Evolutionary conservation across 2,113 vertebrate genomes (phyloP), one percentile per base, ranked within the genome.

Genomic region (Colinus virginianus): DNA sequence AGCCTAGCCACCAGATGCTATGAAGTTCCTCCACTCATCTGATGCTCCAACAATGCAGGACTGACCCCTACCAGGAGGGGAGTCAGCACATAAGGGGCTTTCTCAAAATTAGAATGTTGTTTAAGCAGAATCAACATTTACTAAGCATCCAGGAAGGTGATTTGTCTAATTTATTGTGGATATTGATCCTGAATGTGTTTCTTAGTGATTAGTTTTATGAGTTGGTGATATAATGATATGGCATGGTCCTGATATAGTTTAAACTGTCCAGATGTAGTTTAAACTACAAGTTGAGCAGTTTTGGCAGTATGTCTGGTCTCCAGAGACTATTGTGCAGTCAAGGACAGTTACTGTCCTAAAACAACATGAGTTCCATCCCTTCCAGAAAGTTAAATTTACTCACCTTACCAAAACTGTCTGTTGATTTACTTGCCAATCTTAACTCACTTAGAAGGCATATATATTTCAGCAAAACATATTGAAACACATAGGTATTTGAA

Each of bases 1-100:
- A 46, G n/a, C 13, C 2, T 79, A 7, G 22, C 25, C 43, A 6
- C 1, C 4, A 40, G 28, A 26, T 15, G 6, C 5, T 7, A 1
- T 28, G 17, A 69, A 74, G n/a, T 61, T 0, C 22, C 13, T 45
- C 20, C 15, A 22, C 7, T 9, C 23, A 63, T 15, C 4, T 78
- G 25, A 28, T 38, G 25, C 30, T 3, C 3, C 75, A 58, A 12
- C 4, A 64, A 21, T 26, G 2, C 9, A 4, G 7, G 4, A 38
- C 23, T 4, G 5, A 15, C 9, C 21, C 5, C 6, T 40, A 4
- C 11, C 6, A 4, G 23, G 6, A 20, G 69, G 7, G 6, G 3
- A 46, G 11, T 32, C 42, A 53, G 20, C 19, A n/a, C n/a, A n/a
- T n/a, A n/a, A n/a, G n/a, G 13, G 2, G 3, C 3, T 67, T 83